Evolutionary conservation across 2,888 invertebrate genomes (phyloP), one percentile per base, ranked within the genome.

Genomic region (Pinctada fucata): DNA sequence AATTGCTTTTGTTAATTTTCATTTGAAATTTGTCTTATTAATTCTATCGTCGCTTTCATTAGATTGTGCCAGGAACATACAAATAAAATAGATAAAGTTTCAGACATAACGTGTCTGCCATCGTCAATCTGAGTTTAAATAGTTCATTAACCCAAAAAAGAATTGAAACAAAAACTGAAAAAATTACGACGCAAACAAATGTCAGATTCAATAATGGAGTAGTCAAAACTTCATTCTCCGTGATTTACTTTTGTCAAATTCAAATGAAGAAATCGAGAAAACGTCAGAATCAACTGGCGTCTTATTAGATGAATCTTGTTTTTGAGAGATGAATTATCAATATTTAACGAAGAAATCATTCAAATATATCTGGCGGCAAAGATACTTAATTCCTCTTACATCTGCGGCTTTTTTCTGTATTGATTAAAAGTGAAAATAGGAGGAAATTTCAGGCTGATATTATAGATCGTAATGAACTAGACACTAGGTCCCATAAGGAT

Each of bases 231-330:
- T 10, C 58, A 58, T 58, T 58, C 8, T 6, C 31, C 6, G 13
- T 58, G 13, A 58, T 58, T 58, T 6, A 58, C 6, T 10, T 58
- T 58, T 58, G 58, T 58, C 58, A 58, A 10, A 10, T 10, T 58
- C 8, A 58, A 58, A 58, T 58, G 58, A 58, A 1, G 6, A 58
- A 58, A 72, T 72, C 52, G 72, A 58, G 50, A 47, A 72, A 72
- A 49, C 52, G 72, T 72, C 72, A 72, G 16, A 31, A 16, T 72
- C 72, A 72, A 72, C 72, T 72, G 72, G 47, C 52, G 58, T 52
- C 47, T 72, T 58, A 58, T 52, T 52, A 52, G 50, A 52, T 72
- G 72, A 13, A 31, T 72, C 52, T 72, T 31, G 72, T 6, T 69
- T 52, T 72, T 52, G 72, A 72, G 58, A 58, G 58, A 58, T 58